Evolutionary conservation across 2,888 invertebrate species (phyloP).

Genomic region (Junonia oenone): DNA sequence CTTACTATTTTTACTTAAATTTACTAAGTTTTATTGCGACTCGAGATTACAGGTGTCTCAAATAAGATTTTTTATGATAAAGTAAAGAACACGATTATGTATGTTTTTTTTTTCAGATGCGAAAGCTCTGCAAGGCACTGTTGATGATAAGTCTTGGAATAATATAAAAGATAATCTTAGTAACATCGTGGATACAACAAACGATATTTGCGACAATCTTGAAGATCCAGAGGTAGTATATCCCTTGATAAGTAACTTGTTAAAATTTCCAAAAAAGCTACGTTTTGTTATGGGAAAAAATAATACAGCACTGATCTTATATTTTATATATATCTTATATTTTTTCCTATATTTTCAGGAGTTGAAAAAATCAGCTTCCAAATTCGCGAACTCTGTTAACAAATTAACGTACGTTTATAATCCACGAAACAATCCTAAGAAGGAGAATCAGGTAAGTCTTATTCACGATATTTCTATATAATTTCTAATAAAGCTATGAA

Average conservation of each 20-base stretch:
- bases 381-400: constrained; percentile 29
- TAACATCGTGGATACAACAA: constrained; percentile 17
- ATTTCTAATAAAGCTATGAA: no score
- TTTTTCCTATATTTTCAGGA: no score
- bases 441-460: constrained; percentile 31
- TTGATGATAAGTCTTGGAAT: constrained; percentile 21
- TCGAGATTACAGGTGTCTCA: no score
- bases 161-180: constrained; percentile 24
- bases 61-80: no score
- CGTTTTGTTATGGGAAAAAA: neutral
- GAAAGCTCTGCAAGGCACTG: constrained; percentile 15
- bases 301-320: no score
- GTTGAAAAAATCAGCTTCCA: constrained; percentile 27
- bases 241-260: neutral
- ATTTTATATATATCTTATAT: no score
- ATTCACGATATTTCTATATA: no score
- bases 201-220: constrained; percentile 20
- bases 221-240: constrained; percentile 19
- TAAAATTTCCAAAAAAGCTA: neutral
- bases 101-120: constrained; percentile 16
- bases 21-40: neutral
- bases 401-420: constrained; percentile 32
- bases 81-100: neutral
- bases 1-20: neutral
- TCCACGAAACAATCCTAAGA: constrained; percentile 27